Base-by-base conservation (phyloP, 2,888 invertebrate genomes). In the Fragum whitleyi region DNA sequence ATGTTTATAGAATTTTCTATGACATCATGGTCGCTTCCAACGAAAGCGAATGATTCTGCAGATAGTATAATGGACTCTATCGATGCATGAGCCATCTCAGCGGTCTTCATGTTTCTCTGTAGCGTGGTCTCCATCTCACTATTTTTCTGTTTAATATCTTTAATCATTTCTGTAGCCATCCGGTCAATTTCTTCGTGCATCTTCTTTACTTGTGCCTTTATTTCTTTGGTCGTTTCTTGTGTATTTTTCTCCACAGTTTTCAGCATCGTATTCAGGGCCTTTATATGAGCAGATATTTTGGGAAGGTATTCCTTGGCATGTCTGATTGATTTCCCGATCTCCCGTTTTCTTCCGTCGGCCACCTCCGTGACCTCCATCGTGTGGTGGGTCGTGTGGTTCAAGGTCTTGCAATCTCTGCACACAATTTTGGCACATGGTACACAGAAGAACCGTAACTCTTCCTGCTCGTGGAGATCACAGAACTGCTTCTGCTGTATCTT, bases 21-120 rank as follows among this genome's bases (percentile, higher is more conserved):
- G 62, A 85, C 80, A 29, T 85, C 83, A 73, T 83, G 85, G 62
- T 85, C 85, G 55, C 85, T 85, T 7, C 83, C 85, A n/a, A 85
- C 81, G 42, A 76, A 83, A 71, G 83, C 83, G 47, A 85, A 83
- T 1, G 83, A 78, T 47, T 83, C 85, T 2, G 85, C 85, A 2
- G 85, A 76, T 0, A 83, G 78, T 29, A 85, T 79, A 6, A 85
- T 85, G n/a, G 85, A 83, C 55, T 83, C 83, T 29, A 85, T 78
- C 5, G 85, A 85, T 11, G 83, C 81, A 65, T 83, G 72, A 1
- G 81, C 82, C n/a, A 81, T 72, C 26, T 85, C 83, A 1, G 78
- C 73, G 11, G 80, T 75, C 51, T 83, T 83, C 16, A 83, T 77
- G 32, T 85, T 83, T 23, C 80, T 57, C 47, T 81, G 83, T 28